A percentile compares a stretch with the other conserved stretches of the same genome.
Evolutionary conservation across 2,797 vertebrate species (phyloP).

Genomic region (Aselliscus stoliczkanus): DNA sequence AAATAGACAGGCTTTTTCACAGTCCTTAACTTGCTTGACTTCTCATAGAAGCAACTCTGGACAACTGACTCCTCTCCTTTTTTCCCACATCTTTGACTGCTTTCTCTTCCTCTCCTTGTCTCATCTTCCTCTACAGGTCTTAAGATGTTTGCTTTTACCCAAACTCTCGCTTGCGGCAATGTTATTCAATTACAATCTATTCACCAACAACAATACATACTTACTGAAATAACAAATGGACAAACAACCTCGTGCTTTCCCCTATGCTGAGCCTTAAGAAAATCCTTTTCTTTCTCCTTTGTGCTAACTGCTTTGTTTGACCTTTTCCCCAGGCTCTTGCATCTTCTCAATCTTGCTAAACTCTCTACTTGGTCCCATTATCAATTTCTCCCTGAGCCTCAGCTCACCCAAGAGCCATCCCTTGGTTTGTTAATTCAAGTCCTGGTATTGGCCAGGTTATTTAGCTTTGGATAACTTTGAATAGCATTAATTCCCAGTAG

Average conservation of each 20-base stretch:
- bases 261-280: neutral
- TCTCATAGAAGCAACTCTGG: neutral
- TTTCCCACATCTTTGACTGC: neutral
- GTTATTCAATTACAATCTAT: neutral
- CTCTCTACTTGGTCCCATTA: neutral
- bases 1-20: neutral
- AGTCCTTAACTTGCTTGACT: neutral
- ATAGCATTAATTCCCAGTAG: neutral
- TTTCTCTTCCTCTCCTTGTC: neutral
- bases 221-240: neutral
- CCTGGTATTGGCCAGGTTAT: neutral
- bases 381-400: neutral
- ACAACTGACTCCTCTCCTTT: neutral
- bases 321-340: neutral
- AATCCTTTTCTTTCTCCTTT: neutral
- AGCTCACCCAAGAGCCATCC: neutral
- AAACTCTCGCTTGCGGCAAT: neutral
- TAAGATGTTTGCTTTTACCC: neutral
- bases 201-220: neutral
- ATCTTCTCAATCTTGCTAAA: neutral
- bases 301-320: neutral
- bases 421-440: neutral
- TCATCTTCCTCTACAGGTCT: neutral
- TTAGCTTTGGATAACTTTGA: slow-evolving; percentile 8
- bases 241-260: neutral